Base-by-base conservation (phyloP, 1,140 invertebrate species). In the Spodoptera frugiperda region DNA sequence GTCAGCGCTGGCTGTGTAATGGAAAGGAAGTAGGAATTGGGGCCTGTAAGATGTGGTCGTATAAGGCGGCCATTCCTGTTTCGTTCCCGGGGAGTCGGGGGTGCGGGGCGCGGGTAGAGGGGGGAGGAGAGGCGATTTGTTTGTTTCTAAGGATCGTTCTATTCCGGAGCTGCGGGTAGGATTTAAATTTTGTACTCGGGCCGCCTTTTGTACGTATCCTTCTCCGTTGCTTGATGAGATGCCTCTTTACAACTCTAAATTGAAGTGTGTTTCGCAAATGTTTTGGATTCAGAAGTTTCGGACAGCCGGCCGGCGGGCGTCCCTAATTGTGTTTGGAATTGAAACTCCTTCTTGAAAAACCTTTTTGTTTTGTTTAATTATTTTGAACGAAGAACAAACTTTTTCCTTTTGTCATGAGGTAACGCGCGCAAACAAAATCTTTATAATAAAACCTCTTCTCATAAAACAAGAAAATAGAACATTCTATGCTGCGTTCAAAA, bases 1-100 rank as follows among this genome's bases (percentile, higher is more conserved):
- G 91, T 92, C 90, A 93, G 91, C 89, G 87, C 84, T 89, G 85
- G 85, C 86, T 87, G 91, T 90, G 91, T 93, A 93, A 93, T 92
- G 92, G 92, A 91, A 93, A 93, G 92, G 92, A 93, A 93, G 92
- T 93, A 92, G 92, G 87, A 90, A 92, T 92, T 87, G 92, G 90
- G 91, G 91, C 89, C 91, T 91, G 92, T 93, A 93, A 93, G 92
- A 93, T 92, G 91, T 86, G 91, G 91, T 92, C 91, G 91, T 91
- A 90, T 88, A 92, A 92, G 91, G 92, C 90, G 87, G 86, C 88
- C 89, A 83, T 89, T 84, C 84, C 82, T 85, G 89, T 85, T 88
- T 84, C 78, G 81, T 79, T 79, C 82, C 85, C 73, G 59, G 30
- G n/a, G 44, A 9, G 71, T 48, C 0, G 55, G 70, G 44, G 19